Percentiles rank a stretch among this genome's conserved stretches.
These are phyloP conservation scores for Scrobipalpa atriplicella DNA, from an alignment of 2,888 invertebrate genomes.

Conservation along the genomic window DNA sequence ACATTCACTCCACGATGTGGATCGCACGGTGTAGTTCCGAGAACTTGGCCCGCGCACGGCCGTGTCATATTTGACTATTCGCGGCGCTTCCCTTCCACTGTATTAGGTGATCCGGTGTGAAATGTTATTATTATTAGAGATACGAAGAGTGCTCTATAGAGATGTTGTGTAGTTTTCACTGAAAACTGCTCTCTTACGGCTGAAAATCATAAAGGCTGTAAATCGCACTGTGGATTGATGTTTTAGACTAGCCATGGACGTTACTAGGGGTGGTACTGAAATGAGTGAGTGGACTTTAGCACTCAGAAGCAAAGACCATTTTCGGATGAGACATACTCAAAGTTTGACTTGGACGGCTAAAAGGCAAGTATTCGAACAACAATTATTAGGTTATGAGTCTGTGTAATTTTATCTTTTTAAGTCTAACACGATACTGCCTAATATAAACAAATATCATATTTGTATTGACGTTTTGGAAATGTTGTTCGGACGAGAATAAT, in stretches of 20 bases:
- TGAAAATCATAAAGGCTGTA: neutral
- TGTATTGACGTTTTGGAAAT: conserved; percentile 51
- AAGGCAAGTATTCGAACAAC: conserved; percentile 48
- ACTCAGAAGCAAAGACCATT: neutral
- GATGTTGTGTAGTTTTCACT: conserved; percentile 17
- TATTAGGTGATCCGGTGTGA: neutral
- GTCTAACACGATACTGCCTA: conserved; percentile 78
- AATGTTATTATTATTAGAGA: neutral
- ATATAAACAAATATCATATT: conserved; percentile 63
- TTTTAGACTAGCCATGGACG: neutral
- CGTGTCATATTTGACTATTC: neutral
- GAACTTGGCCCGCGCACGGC: conserved; percentile 1
- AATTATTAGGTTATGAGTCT: conserved; percentile 72
- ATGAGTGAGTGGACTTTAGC: neutral
- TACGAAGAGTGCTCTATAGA: neutral
- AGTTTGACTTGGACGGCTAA: conserved; percentile 30
- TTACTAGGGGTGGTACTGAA: neutral
- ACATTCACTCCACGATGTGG: conserved; percentile 17
- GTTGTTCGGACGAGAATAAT: conserved; percentile 18
- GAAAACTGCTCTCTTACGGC: conserved; percentile 5
- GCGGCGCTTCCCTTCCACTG: conserved; percentile 10
- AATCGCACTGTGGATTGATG: conserved; percentile 4
- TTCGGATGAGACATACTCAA: conserved; percentile 5
- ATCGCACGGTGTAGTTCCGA: neutral
- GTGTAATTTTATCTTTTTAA: conserved; percentile 63